These are phyloP conservation scores for Perca flavescens DNA, from an alignment of 2,113 vertebrate genomes.

Conservation along the genomic window DNA sequence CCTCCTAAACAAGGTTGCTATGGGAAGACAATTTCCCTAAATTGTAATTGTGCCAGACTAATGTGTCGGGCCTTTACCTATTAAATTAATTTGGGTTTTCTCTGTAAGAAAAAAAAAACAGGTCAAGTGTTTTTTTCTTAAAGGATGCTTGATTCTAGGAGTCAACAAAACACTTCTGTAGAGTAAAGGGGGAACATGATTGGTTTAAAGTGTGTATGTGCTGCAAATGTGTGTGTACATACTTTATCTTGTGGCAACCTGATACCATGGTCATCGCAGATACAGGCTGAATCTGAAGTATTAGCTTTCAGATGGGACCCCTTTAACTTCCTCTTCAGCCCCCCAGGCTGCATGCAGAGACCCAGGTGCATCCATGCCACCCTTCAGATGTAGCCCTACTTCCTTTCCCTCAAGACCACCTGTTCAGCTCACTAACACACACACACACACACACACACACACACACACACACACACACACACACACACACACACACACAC, in stretches of 20 bases:
- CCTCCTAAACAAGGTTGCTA: slow-evolving; percentile 66
- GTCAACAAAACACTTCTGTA: slow-evolving; percentile 14
- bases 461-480: slow-evolving; percentile 3
- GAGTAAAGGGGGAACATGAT: neutral
- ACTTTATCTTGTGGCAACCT: slow-evolving; percentile 18
- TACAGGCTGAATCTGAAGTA: slow-evolving; percentile 51
- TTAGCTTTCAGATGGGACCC: slow-evolving; percentile 70
- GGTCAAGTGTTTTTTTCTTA: slow-evolving; percentile 11
- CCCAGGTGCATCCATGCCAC: slow-evolving; percentile 70
- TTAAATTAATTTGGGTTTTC: slow-evolving; percentile 49
- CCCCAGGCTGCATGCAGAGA: slow-evolving; percentile 41
- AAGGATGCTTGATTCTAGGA: slow-evolving; percentile 22
- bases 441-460: neutral
- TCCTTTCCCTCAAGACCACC: slow-evolving; percentile 55
- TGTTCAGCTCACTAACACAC: slow-evolving; percentile 57
- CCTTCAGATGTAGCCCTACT: slow-evolving; percentile 23
- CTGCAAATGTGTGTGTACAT: slow-evolving; percentile 12
- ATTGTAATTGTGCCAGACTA: slow-evolving; percentile 56
- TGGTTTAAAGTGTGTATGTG: neutral
- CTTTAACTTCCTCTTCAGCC: slow-evolving; percentile 54
- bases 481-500: neutral
- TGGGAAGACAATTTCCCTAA: slow-evolving; percentile 66
- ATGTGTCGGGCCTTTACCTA: slow-evolving; percentile 35
- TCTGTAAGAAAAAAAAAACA: slow-evolving; percentile 11
- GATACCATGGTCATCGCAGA: slow-evolving; percentile 24